Evolutionary conservation across 2,888 invertebrate genomes (phyloP).

Genomic region (Auanema freiburgensis): DNA sequence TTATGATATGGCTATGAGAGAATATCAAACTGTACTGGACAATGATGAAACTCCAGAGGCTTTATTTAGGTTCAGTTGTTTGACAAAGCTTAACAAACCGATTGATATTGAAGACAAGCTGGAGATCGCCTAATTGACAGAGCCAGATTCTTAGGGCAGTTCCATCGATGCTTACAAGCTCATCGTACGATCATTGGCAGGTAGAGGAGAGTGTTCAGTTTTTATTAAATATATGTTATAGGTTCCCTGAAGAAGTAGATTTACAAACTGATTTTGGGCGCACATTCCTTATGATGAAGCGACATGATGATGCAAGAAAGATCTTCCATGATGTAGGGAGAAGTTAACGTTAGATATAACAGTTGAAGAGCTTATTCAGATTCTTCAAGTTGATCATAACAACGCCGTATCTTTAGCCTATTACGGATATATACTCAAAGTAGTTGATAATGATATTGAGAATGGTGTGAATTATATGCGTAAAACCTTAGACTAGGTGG

Average conservation of each 20-base stretch:
- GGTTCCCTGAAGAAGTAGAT: conserved; percentile 74
- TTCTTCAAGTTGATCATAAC: conserved; percentile 75
- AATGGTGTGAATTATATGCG: conserved; percentile 74
- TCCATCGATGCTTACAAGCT: conserved; percentile 73
- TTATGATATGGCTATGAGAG: conserved; percentile 38
- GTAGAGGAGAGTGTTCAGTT: conserved; percentile 3
- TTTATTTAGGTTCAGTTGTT: conserved; percentile 43
- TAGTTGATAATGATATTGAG: conserved; percentile 67
- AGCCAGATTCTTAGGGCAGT: conserved; percentile 76
- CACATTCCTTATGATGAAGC: conserved; percentile 74
- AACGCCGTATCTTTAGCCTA: conserved; percentile 79
- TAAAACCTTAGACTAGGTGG: conserved; percentile 74
- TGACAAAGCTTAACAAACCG: background rate
- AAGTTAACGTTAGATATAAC: background rate
- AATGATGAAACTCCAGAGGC: conserved; percentile 55
- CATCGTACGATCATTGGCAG: conserved; percentile 74
- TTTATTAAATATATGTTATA: no score
- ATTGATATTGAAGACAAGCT: conserved; percentile 33
- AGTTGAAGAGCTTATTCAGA: conserved; percentile 53
- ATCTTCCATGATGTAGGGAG: conserved; percentile 71
- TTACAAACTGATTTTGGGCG: conserved; percentile 77
- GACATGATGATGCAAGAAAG: conserved; percentile 71
- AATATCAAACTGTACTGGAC: conserved; percentile 57
- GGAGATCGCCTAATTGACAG: conserved; percentile 72
- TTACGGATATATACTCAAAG: conserved; percentile 69